These are phyloP conservation scores for Diarsia brunnea DNA, from an alignment of 2,888 invertebrate genomes.

Conservation along the genomic window DNA sequence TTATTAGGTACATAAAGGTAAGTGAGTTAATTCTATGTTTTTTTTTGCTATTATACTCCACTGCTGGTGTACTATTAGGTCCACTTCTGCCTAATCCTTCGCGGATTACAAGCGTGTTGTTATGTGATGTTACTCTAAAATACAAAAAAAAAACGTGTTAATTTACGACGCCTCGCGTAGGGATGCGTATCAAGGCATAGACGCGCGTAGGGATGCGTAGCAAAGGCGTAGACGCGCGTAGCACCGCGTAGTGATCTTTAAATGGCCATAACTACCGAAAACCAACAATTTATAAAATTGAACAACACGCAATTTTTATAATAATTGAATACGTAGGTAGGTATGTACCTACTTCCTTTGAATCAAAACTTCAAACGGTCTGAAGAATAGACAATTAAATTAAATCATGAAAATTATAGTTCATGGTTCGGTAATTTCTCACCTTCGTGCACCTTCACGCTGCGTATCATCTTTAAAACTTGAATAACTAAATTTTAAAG, in stretches of 20 bases:
- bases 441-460: constrained; percentile 26
- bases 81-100: no score
- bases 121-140: background rate
- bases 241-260: background rate
- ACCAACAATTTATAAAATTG: background rate
- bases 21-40: background rate
- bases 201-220: background rate
- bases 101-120: no score
- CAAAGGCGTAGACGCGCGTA: background rate
- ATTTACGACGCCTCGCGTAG: background rate
- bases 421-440: constrained; percentile 41
- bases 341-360: background rate
- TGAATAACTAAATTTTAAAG: constrained; percentile 31
- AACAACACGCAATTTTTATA: constrained; percentile 5
- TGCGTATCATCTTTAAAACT: constrained; percentile 15
- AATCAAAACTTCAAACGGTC: background rate
- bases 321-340: background rate
- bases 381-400: constrained; percentile 12
- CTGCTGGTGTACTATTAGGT: no score
- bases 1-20: no score
- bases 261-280: background rate
- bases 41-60: background rate
- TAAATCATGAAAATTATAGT: constrained; percentile 9
- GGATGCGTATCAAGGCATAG: background rate
- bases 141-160: background rate